Evolutionary conservation across 2,888 invertebrate species (phyloP), one percentile per base, ranked within the genome.

Genomic region (Agrochola circellaris): DNA sequence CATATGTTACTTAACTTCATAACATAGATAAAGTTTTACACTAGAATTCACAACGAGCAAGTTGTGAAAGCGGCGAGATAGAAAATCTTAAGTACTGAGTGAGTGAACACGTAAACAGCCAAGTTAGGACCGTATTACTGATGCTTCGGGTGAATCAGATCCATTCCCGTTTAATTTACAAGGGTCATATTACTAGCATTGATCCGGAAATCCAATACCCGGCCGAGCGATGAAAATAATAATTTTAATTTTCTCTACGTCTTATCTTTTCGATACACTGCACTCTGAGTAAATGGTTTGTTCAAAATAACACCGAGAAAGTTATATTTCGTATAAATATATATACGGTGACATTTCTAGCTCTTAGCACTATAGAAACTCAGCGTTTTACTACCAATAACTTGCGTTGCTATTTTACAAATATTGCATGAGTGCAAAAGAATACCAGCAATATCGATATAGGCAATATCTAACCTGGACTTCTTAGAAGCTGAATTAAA

Each of bases 191-290:
- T 90, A 91, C 90, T 88, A 91, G 87, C 89, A 87, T 83, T 90
- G 90, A 92, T 87, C 91, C 89, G 90, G 89, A 91, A 91, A 92
- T 87, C 90, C 88, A 92, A 92, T 93, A 91, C 87, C 81, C 84
- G 84, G 76, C 73, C 75, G 87, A 85, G 85, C 88, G 82, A 87
- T 89, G 84, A 87, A 84, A 77, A 77, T 70, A 34, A 88, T 88
- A 84, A 89, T 87, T 88, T 88, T 87, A 89, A 89, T 90, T 90
- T 91, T 88, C 88, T 87, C 78, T 82, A 79, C 88, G 81, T 89
- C 88, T 91, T 88, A 89, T 89, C 88, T 86, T 83, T 85, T 76
- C 84, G 72, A 83, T 82, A 85, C 83, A 84, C 76, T 87, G 85
- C 83, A 58, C 72, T 75, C 69, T 58, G 60, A 60, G 66, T 51